Base-by-base conservation (phyloP, 2,113 vertebrate genomes). In the Riparia riparia region DNA sequence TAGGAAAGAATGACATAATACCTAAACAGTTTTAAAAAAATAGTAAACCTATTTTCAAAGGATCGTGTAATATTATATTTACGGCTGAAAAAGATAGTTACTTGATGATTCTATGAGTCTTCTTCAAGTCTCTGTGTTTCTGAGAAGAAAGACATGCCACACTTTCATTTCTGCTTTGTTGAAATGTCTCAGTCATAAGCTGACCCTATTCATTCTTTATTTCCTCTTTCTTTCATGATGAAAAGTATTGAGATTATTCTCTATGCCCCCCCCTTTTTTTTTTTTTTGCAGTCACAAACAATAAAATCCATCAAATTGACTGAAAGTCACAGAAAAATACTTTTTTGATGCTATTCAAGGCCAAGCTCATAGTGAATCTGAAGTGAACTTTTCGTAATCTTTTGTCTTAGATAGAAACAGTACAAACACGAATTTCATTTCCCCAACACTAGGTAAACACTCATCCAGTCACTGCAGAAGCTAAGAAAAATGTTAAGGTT, bases 201-300 rank as follows among this genome's bases (percentile, higher is more conserved):
- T 14, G 26, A 56, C n/a, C 37, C 18, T 66, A 7, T 37, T 57
- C 61, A 15, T 49, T 87, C 11, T 74, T 86, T 76, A 34, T 81
- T 42, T 82, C 4, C 2, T 74, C 3, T 7, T 49, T 79, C 51
- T 61, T 49, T 81, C 14, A 39, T 58, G 18, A 70, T 61, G 1
- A 6, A 3, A 91, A 73, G 1, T 50, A 78, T 37, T 57, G 20
- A 72, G 44, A 28, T 39, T 14, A 29, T 51, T 12, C 3, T 18
- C 28, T 44, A 3, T 32, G 19, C 57, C 3, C 0, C 57, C 3
- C 0, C 37, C 37, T 9, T 9, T 37, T 9, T 42, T 16, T 10
- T 5, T 20, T 34, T 56, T 49, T 22, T 58, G 18, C 10, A 0
- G 8, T 64, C 10, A 4, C 12, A 81, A 89, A 61, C 10, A 25